These are phyloP conservation scores for Leucania comma DNA, from an alignment of 2,888 invertebrate genomes.

Conservation along the genomic window DNA sequence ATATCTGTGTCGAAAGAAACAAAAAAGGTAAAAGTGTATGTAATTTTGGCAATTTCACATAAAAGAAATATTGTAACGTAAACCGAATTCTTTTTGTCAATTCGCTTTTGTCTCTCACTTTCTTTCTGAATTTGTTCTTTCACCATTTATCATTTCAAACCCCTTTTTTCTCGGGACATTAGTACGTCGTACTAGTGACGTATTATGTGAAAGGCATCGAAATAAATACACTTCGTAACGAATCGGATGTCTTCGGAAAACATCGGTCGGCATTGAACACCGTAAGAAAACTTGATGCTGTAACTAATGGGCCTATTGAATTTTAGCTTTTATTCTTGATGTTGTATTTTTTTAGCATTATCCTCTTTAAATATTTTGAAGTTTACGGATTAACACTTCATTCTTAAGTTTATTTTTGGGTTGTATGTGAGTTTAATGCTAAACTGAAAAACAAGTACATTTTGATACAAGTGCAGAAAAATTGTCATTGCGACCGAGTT, in stretches of 20 bases:
- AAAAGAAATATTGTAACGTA: constrained; percentile 65
- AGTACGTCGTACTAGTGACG: constrained; percentile 67
- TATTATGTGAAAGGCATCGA: constrained; percentile 66
- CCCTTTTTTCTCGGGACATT: constrained; percentile 72
- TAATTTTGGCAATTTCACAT: constrained; percentile 58
- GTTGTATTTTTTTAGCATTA: constrained; percentile 25
- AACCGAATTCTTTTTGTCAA: constrained; percentile 67
- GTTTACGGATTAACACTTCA: neutral
- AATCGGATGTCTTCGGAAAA: constrained; percentile 31
- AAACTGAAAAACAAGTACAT: neutral
- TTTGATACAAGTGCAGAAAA: too few species aligned
- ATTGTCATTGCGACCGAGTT: too few species aligned
- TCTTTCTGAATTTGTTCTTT: constrained; percentile 67
- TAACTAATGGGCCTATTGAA: constrained; percentile 52
- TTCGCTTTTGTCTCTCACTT: constrained; percentile 65
- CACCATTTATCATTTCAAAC: constrained; percentile 74
- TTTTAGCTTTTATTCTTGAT: constrained; percentile 29
- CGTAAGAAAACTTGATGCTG: constrained; percentile 39
- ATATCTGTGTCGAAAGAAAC: constrained; percentile 36
- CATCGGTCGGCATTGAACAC: constrained; percentile 19
- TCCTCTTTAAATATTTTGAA: neutral
- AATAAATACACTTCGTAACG: constrained; percentile 51
- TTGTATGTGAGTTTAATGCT: neutral
- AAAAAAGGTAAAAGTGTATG: constrained; percentile 35
- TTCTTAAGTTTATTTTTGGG: neutral